Evolutionary conservation across 2,113 vertebrate genomes (phyloP).

Genomic region (rat (Rattus norvegicus)): GRCr8 NC_086033.1:27094501-27095000

Average conservation of each 20-base stretch:
- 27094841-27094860: background rate
- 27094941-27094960: no score
- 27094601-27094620: background rate
- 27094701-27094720: background rate
- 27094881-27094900: background rate
- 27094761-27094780: background rate
- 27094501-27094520: background rate
- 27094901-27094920: background rate
- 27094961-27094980: background rate
- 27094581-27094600: background rate
- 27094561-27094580: background rate
- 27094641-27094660: background rate
- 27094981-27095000: background rate
- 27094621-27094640: background rate
- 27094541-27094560: background rate
- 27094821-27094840: background rate
- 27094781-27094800: background rate
- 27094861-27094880: background rate
- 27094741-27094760: background rate
- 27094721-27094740: background rate
- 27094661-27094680: background rate
- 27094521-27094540: background rate
- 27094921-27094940: no score
- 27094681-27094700: no score
- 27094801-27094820: background rate